Percentiles rank a stretch among this genome's conserved stretches.
Conservation (phyloP, 2,888 invertebrate species). For the Syrphus vitripennis region DNA sequence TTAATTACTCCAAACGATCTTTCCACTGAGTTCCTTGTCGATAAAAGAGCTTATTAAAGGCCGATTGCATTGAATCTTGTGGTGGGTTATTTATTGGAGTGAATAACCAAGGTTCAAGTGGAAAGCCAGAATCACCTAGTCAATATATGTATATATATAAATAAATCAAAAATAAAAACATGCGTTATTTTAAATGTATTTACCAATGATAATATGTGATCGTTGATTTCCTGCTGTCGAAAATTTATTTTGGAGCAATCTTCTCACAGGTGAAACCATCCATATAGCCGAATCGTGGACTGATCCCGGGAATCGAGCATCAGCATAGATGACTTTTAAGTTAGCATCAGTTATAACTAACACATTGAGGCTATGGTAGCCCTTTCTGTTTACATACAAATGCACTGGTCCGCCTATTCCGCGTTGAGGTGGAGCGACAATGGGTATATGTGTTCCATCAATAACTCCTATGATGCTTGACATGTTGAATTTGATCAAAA, state of each 20-base stretch:
- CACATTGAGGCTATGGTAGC: background rate
- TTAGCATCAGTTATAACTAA: background rate
- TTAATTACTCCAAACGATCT: background rate
- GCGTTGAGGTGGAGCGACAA: background rate
- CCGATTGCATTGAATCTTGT: background rate
- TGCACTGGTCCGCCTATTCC: background rate
- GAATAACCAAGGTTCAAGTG: background rate
- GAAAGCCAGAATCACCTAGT: too few species aligned
- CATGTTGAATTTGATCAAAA: background rate
- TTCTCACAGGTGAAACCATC: too few species aligned
- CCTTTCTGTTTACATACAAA: background rate
- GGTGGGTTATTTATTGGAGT: background rate
- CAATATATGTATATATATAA: too few species aligned
- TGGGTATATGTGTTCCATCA: background rate
- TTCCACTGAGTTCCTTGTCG: background rate
- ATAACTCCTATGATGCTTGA: background rate
- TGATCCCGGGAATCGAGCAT: background rate
- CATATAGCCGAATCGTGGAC: background rate
- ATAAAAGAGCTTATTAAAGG: background rate
- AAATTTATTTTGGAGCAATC: too few species aligned
- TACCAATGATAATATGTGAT: too few species aligned
- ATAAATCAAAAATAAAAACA: background rate
- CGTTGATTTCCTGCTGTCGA: too few species aligned
- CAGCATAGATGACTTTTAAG: background rate
- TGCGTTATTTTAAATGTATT: too few species aligned